Base-by-base conservation (phyloP, 2,888 invertebrate species). In the Fragum fragum region DNA sequence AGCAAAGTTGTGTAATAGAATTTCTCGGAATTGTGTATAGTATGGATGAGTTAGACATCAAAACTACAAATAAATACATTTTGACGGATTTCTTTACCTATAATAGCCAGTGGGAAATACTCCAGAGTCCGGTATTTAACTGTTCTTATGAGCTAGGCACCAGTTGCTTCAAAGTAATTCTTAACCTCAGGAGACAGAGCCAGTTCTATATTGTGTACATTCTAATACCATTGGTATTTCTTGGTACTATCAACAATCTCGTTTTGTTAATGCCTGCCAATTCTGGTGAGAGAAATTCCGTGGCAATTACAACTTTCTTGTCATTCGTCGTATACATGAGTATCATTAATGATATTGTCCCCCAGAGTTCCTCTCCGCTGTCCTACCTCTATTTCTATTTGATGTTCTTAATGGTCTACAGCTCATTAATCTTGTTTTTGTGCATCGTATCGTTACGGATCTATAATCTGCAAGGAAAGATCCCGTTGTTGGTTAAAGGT, bases 311-410 rank as follows among this genome's bases (percentile, higher is more conserved):
- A 1, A 70, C 73, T 42, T 83, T 81, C 52, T 52, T 86, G 61
- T 79, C 86, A 5, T 86, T 86, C 42, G 73, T 83, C 16, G 86
- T 86, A 0, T 86, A 74, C 26, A 81, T 83, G 79, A 23, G 72
- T 9, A 75, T 81, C 1, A 59, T 86, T 1, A 83, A 81, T 66
- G 68, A 69, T 42, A 75, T 74, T n/a, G 79, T 86, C 23, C 86
- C 86, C 1, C 59, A 76, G 53, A 83, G 81, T 42, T 86, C 86
- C 1, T 32, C 73, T 3, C 86, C 86, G 1, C 73, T 83, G 26
- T 70, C 86, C 0, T 52, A 16, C 77, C 39, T 86, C 5, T 83
- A 75, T 21, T 81, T 71, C 59, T 86, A 86, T 29, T 57, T 86
- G 5, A 53, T 86, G 23, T 75, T 75, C 3, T 47, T 86, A 2